These are phyloP conservation scores for Rattus rattus DNA, from an alignment of 2,113 vertebrate genomes.

Conservation along the genomic window DNA sequence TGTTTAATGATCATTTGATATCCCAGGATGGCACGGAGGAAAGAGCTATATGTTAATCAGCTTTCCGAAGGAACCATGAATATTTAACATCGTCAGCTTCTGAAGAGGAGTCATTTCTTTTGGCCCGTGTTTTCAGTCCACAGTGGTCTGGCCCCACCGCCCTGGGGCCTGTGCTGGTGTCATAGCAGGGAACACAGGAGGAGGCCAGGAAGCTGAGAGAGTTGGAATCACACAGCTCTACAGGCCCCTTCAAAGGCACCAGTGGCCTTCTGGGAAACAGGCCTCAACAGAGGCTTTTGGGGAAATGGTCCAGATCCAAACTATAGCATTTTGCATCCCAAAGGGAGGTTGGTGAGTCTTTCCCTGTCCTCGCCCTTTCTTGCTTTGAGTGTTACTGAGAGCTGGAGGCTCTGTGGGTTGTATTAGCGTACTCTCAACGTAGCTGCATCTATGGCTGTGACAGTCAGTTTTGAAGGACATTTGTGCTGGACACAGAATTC, in stretches of 20 bases:
- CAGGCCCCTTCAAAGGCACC: neutral
- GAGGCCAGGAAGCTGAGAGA: neutral
- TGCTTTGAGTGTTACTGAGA: neutral
- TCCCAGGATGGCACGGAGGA: neutral
- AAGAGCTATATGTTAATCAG: neutral
- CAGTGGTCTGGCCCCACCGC: neutral
- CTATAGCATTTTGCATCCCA: neutral
- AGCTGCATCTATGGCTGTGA: neutral
- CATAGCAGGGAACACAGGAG: neutral
- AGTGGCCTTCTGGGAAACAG: neutral
- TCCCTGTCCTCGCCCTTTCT: neutral
- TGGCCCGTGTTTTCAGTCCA: neutral
- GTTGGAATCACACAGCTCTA: neutral
- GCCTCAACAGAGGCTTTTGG: neutral
- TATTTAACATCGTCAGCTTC: neutral
- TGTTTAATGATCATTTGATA: neutral
- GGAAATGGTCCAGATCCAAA: neutral
- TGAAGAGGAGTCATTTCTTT: neutral
- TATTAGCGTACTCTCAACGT: neutral
- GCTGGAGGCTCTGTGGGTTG: neutral
- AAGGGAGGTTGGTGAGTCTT: neutral
- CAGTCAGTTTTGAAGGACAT: neutral
- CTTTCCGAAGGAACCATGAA: neutral
- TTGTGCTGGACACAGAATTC: constrained; percentile 30
- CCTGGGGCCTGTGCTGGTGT: neutral